Evolutionary conservation across 92 coral and sea anemone genomes (phyloP).

Genomic region (Plumapathes pennacea): DNA sequence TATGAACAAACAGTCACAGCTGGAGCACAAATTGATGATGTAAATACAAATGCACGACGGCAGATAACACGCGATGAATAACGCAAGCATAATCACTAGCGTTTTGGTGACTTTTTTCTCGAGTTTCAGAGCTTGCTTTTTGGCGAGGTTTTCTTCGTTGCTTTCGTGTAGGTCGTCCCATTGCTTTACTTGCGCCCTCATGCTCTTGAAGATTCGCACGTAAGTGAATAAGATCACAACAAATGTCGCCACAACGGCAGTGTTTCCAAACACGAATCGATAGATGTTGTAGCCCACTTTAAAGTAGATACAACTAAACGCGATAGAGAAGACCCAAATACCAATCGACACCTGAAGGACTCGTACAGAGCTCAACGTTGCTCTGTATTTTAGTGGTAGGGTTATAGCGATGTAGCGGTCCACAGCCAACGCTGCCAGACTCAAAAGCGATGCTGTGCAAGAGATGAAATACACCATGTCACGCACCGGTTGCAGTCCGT

Average conservation of each 20-base stretch:
- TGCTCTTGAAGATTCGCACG: constrained; percentile 29
- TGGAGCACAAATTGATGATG: constrained; percentile 23
- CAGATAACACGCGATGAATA: constrained; percentile 38
- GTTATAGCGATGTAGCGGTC: constrained; percentile 78
- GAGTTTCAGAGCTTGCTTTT: constrained; percentile 20
- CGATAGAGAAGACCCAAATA: constrained; percentile 67
- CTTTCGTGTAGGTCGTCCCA: constrained; percentile 52
- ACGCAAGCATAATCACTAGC: constrained; percentile 15
- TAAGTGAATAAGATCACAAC: constrained; percentile 42
- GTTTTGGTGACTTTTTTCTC: constrained; percentile 38
- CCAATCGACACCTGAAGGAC: constrained; percentile 39
- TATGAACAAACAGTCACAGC: constrained; percentile 31
- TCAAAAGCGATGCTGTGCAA: constrained; percentile 75
- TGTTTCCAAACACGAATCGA: constrained; percentile 87
- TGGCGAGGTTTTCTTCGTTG: constrained; percentile 36
- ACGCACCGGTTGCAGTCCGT: constrained; percentile 56
- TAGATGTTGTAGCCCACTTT: constrained; percentile 63
- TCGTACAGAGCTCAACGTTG: constrained; percentile 43
- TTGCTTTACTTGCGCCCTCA: constrained; percentile 30
- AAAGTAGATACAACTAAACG: constrained; percentile 72
- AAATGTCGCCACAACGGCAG: constrained; percentile 76
- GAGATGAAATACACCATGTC: constrained; percentile 69
- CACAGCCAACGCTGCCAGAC: constrained; percentile 73
- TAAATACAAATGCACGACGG: constrained; percentile 49
- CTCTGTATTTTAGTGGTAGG: constrained; percentile 62